Evolutionary conservation across 2,888 invertebrate genomes (phyloP), one percentile per base, ranked within the genome.

Genomic region (Eremobia ochroleuca): DNA sequence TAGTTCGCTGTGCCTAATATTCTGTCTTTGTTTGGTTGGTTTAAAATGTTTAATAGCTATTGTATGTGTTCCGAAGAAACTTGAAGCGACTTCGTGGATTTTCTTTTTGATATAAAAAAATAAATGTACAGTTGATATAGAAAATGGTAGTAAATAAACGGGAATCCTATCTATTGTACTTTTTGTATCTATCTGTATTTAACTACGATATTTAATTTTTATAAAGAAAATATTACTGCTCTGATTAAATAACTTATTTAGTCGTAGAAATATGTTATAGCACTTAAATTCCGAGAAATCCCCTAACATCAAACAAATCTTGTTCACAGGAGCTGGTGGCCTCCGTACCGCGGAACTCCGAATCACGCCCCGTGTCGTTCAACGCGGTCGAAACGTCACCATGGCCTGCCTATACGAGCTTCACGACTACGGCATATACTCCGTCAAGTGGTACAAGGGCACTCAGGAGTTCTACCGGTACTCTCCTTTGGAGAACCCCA

Each of bases 381-480:
- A 98, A 90, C 97, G 97, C 79, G 97, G 98, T 31, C 97, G 97
- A 75, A 97, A 98, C 93, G 98, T 98, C 66, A 97, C 98, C 37
- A 97, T 98, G 92, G 97, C 97, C 37, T 99, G 98, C 93, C 94
- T 98, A 85, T 98, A 98, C 95, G 98, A 98, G 92, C 96, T 98
- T 87, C 98, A 98, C 90, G 97, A 97, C 65, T 98, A 97, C 78
- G 98, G 98, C 13, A 97, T 99, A 76, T 98, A 98, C 94, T 98
- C 98, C 0, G 98, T 98, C 77, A 98, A 98, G 97, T 99, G 98
- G 98, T 99, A 98, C 97, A 97, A 98, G 89, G 98, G 98, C 62
- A 97, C 96, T 87, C 97, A 98, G 91, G 98, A 99, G 96, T 98
- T 99, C 96, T 99, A 98, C 95, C 97, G 98, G 89, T 98, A 97